phyloP scores from a whole-genome alignment of 2,888 invertebrate species.

The Euproctis similis region DNA sequence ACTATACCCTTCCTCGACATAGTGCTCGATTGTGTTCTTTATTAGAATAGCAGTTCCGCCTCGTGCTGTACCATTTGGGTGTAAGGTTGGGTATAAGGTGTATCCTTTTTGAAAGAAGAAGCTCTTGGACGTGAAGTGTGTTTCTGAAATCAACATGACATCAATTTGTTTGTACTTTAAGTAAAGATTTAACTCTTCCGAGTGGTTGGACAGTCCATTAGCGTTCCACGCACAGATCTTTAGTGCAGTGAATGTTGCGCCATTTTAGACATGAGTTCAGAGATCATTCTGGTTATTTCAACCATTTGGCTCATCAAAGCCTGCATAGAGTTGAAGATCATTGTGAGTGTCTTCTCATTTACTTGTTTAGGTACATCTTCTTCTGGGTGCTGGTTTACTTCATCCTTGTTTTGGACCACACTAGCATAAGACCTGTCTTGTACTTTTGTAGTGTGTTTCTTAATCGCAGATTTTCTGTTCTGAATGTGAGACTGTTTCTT shows the following conservation, averaged over 20 bases:
- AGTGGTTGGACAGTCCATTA: too few relatives aligned
- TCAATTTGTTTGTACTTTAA: too few relatives aligned
- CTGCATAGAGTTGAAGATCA: constrained; percentile 5
- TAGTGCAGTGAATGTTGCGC: too few relatives aligned
- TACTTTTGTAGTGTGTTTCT: not conserved
- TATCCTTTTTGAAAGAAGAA: too few relatives aligned
- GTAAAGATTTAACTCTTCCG: too few relatives aligned
- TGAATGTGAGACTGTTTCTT: too few relatives aligned
- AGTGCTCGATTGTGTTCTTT: not conserved
- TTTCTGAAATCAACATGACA: too few relatives aligned
- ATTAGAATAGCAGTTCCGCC: not conserved
- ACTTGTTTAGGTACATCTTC: constrained; percentile 1
- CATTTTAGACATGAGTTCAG: constrained; percentile 8
- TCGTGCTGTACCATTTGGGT: not conserved
- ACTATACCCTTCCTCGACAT: not conserved
- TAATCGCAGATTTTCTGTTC: not conserved
- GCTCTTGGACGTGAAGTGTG: too few relatives aligned
- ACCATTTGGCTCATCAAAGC: too few relatives aligned
- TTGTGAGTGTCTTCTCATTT: not conserved
- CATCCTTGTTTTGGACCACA: constrained; percentile 2
- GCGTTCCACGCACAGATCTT: too few relatives aligned
- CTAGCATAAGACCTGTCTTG: not conserved
- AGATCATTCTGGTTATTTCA: constrained; percentile 12
- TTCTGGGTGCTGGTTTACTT: constrained; percentile 1
- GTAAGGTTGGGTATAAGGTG: not conserved